A percentile compares a stretch with the other conserved stretches of the same genome.
Evolutionary conservation across 1,140 invertebrate species (phyloP).

Genomic region (Heliconius melpomene): DNA sequence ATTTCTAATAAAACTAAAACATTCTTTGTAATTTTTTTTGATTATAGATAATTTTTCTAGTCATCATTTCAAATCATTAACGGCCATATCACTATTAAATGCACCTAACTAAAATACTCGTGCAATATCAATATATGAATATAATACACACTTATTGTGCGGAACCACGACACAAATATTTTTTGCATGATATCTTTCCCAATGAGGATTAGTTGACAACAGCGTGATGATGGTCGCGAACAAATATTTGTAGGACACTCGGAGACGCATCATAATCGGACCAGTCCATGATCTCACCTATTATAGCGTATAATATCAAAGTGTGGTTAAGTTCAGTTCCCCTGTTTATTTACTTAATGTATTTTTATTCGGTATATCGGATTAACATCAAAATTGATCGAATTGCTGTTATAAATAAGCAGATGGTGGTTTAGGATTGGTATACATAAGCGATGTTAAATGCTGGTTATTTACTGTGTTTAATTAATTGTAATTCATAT

Average conservation of each 20-base stretch:
- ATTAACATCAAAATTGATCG: slow-evolving; percentile 22
- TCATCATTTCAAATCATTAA: not conserved
- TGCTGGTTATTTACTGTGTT: not conserved
- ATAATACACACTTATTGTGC: not conserved
- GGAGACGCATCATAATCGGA: slow-evolving; percentile 52
- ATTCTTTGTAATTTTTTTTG: too few species aligned
- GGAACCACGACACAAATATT: slow-evolving; percentile 23
- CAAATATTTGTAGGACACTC: slow-evolving; percentile 68
- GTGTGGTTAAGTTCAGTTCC: slow-evolving; percentile 15
- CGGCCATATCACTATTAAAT: not conserved
- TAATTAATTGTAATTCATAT: not conserved
- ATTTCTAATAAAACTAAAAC: too few species aligned
- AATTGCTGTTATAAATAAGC: slow-evolving; percentile 14
- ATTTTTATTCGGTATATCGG: slow-evolving; percentile 32
- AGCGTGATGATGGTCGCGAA: slow-evolving; percentile 53
- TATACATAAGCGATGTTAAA: not conserved
- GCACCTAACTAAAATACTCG: too few species aligned
- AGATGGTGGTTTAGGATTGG: slow-evolving; percentile 13
- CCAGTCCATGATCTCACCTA: slow-evolving; percentile 55
- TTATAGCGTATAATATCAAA: slow-evolving; percentile 46
- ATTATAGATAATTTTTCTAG: too few species aligned
- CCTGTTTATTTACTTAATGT: slow-evolving; percentile 32
- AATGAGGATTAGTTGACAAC: slow-evolving; percentile 59
- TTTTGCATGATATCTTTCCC: slow-evolving; percentile 48
- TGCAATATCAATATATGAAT: too few species aligned